Percentiles rank a stretch among this genome's conserved stretches.
These are phyloP conservation scores for Meteorus sp. DNA, from an alignment of 1,140 invertebrate species.

Conservation along the genomic window DNA sequence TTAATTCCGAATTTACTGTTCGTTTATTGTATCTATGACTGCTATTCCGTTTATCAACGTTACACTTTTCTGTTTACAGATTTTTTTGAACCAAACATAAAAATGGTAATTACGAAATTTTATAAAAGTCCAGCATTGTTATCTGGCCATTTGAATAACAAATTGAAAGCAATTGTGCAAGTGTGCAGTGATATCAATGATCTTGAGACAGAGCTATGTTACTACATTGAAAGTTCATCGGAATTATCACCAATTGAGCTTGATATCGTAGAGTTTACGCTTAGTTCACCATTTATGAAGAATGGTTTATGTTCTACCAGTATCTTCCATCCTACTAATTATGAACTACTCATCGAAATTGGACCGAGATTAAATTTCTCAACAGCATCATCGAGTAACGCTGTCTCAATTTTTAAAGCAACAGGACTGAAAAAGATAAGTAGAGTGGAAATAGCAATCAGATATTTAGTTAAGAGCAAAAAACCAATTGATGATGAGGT, in stretches of 20 bases:
- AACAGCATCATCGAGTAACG: slow-evolving; percentile 92
- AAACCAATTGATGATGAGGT: slow-evolving; percentile 41
- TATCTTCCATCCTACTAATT: slow-evolving; percentile 47
- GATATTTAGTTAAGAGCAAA: slow-evolving; percentile 72
- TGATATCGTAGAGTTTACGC: slow-evolving; percentile 70
- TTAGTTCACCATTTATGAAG: slow-evolving; percentile 67
- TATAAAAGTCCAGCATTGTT: slow-evolving; percentile 45
- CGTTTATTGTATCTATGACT: too few species aligned
- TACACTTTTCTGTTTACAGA: too few species aligned
- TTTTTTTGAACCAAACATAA: background rate
- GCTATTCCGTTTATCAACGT: too few species aligned
- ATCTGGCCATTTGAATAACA: slow-evolving; percentile 38
- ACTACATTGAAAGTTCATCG: slow-evolving; percentile 67
- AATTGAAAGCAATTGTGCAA: slow-evolving; percentile 35
- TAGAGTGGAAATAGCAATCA: slow-evolving; percentile 78
- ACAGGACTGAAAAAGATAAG: slow-evolving; percentile 73
- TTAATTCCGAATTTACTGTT: too few species aligned
- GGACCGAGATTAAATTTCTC: slow-evolving; percentile 91
- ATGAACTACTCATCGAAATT: slow-evolving; percentile 70
- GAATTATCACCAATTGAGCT: slow-evolving; percentile 60
- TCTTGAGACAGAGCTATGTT: slow-evolving; percentile 76
- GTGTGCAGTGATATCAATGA: slow-evolving; percentile 44
- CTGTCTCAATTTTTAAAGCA: slow-evolving; percentile 88
- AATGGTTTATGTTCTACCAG: slow-evolving; percentile 57
- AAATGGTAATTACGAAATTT: slow-evolving; percentile 46